These are phyloP conservation scores for Petrocephalus schoutedeni DNA, from an alignment of 2,797 vertebrate species.

Conservation along the genomic window DNA sequence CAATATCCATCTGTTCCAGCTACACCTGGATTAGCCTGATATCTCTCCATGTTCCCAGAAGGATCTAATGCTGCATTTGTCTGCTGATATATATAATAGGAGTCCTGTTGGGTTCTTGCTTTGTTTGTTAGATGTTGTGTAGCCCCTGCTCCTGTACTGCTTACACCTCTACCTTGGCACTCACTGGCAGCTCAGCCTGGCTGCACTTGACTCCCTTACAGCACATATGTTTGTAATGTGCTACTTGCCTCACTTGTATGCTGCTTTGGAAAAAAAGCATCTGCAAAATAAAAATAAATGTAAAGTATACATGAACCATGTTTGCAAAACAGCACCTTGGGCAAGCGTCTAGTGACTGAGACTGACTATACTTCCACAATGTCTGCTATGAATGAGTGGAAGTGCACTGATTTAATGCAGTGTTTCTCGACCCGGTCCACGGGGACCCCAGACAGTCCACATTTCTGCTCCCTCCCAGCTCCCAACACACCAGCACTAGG, in stretches of 20 bases:
- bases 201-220: background rate
- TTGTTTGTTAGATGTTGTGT: background rate
- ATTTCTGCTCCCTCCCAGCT: too few relatives aligned
- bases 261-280: background rate
- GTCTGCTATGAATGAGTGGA: background rate
- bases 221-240: background rate
- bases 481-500: background rate
- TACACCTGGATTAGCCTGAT: background rate
- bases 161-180: background rate
- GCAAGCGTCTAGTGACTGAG: background rate
- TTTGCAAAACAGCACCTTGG: background rate
- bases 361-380: background rate
- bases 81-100: background rate
- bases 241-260: background rate
- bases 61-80: background rate
- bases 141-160: background rate
- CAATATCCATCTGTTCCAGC: background rate
- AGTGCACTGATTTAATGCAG: too few relatives aligned
- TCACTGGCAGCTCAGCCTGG: background rate
- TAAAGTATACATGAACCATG: background rate
- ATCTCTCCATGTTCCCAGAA: background rate
- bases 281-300: background rate
- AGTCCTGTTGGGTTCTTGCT: background rate
- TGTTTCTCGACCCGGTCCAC: too few relatives aligned
- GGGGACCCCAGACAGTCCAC: too few relatives aligned